Base-by-base conservation (phyloP, 2,113 vertebrate genomes). In the Burhinus oedicnemus region DNA sequence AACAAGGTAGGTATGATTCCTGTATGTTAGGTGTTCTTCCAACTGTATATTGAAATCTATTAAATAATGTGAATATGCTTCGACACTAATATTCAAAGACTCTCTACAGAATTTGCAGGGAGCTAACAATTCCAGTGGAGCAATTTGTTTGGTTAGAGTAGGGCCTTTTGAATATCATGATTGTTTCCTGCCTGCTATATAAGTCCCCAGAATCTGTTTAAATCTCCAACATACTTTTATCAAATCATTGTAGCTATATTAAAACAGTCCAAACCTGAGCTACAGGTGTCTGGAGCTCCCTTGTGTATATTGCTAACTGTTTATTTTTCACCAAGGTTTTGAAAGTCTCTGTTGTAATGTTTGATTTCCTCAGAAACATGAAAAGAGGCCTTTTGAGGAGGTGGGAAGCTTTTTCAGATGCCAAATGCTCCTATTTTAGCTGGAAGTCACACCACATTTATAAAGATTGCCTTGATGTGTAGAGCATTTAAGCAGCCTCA, bases 291-390 rank as follows among this genome's bases (percentile, higher is more conserved):
- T 95, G 54, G 40, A 91, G 36, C 42, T 90, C 51, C 26, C 70
- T 93, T 93, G 54, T 81, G 25, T 66, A 30, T 58, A 29, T 74
- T 94, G 42, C 57, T 93, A 61, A 49, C 34, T 75, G 49, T 86
- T 87, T 87, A 77, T 84, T 96, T 94, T 94, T 85, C 66, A 77
- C 20, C 12, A 27, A 74, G 68, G 64, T 80, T 93, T 93, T 95
- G 62, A 75, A 96, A 92, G 25, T 69, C 65, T 82, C 65, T 89
- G 15, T 57, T 91, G 30, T 82, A 64, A 71, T 51, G 40, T 82
- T 89, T 3, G 5, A 8, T 91, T 94, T 94, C 84, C 40, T 79
- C 38, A 72, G 83, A 92, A 88, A 80, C 32, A 54, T 61, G 34
- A 92, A 89, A 92, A 90, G 60, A 87, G 15, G 25, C 30, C 47